Conservation (phyloP, 2,113 vertebrate species). For the Nerophis lumbriciformis region DNA sequence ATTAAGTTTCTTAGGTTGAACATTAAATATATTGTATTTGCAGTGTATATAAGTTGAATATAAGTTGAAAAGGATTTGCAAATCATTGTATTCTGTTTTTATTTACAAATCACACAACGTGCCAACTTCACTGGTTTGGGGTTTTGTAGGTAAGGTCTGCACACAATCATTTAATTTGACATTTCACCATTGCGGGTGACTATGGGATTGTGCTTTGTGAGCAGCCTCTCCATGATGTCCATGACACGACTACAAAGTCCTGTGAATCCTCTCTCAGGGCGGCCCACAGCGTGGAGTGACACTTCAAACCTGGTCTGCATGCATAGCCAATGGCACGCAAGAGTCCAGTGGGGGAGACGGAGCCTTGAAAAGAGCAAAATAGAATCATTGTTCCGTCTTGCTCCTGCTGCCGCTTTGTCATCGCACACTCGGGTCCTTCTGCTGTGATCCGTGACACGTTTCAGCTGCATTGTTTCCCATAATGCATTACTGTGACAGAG, state of each 20-base stretch:
- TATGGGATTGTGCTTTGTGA: background rate
- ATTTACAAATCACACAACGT: too few relatives aligned
- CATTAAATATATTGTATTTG: too few relatives aligned
- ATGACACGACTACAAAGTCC: background rate
- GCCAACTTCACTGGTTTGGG: too few relatives aligned
- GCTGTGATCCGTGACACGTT: slow-evolving; percentile 5
- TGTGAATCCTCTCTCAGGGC: background rate
- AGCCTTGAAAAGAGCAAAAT: slow-evolving; percentile 7
- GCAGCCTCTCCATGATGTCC: background rate
- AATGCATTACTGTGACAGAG: background rate
- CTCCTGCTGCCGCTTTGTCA: slow-evolving; percentile 4
- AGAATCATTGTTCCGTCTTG: slow-evolving; percentile 7
- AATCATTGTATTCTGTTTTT: too few relatives aligned
- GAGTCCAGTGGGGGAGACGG: slow-evolving; percentile 5
- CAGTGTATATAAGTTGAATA: too few relatives aligned
- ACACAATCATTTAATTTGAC: too few relatives aligned
- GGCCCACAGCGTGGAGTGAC: slow-evolving; percentile 1
- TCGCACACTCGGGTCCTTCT: slow-evolving; percentile 2
- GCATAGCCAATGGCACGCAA: background rate
- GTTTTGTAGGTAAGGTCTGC: too few relatives aligned
- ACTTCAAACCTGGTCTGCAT: slow-evolving; percentile 4
- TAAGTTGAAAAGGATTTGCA: too few relatives aligned
- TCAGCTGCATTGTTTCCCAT: background rate
- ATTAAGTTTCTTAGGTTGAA: too few relatives aligned
- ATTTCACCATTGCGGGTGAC: background rate